Conservation (phyloP, 1,140 invertebrate species). For the Belonocnema kinseyi region DNA sequence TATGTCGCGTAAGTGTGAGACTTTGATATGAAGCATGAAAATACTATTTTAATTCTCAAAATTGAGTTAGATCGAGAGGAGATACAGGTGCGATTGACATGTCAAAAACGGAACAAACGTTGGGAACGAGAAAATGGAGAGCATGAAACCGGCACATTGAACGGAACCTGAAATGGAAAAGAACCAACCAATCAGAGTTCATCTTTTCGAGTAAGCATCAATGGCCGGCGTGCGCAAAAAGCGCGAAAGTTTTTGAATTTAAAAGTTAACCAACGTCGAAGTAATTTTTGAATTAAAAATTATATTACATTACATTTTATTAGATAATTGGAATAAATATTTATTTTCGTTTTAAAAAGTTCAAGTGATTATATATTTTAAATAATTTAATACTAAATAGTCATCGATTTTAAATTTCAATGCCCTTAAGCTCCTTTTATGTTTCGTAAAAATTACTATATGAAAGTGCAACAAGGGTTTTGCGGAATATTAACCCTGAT, state of each 20-base stretch:
- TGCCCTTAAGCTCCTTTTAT: too few relatives aligned
- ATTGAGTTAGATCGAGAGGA: slow-evolving; percentile 48
- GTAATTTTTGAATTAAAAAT: too few relatives aligned
- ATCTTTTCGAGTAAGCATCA: background rate
- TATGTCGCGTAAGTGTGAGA: slow-evolving; percentile 38
- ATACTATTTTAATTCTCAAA: slow-evolving; percentile 50
- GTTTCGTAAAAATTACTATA: too few relatives aligned
- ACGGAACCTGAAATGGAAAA: background rate
- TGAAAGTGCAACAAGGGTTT: too few relatives aligned
- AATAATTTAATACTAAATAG: too few relatives aligned
- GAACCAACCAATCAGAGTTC: background rate
- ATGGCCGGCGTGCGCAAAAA: background rate
- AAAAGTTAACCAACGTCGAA: too few relatives aligned
- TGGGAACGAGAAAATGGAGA: slow-evolving; percentile 41
- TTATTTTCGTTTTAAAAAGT: too few relatives aligned
- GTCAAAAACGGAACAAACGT: slow-evolving; percentile 54
- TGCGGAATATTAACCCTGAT: too few relatives aligned
- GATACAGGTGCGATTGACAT: slow-evolving; percentile 48
- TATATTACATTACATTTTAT: too few relatives aligned
- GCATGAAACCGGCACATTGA: background rate
- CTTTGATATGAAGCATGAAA: slow-evolving; percentile 47
- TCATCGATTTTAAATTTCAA: too few relatives aligned
- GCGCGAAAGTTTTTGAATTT: background rate
- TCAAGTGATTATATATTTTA: too few relatives aligned
- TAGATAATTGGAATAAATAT: too few relatives aligned